Evolutionary conservation across 2,888 invertebrate genomes (phyloP), one percentile per base, ranked within the genome.

Genomic region (Aleiodes testaceus): DNA sequence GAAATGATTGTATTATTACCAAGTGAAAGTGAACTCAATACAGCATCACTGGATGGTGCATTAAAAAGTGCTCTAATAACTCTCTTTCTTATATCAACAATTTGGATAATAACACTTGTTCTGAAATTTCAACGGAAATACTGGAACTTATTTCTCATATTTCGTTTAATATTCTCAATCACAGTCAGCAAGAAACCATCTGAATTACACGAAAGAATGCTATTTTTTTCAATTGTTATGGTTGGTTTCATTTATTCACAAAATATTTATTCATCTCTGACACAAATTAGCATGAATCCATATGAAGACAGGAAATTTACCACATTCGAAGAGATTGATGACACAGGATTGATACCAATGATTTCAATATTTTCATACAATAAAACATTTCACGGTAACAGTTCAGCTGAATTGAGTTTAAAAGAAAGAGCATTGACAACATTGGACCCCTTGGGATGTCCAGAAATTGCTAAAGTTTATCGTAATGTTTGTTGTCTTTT

Each of bases 1-100:
- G 45, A 53, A 6, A 63, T 72, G 22, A 75, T 78, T 66, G 72
- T 77, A n/a, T 18, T 77, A 5, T 68, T 77, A 4, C 79, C 76
- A 16, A 64, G 75, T 11, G 14, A 67, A 6, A 50, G 55, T 7
- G 42, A 16, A 9, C 3, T 6, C n/a, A 14, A 12, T 50, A 36
- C 69, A 9, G 50, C 59, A 0, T 3, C 72, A 0, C 66, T 72
- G 0, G 7, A 14, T 0, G 59, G 14, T 2, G 52, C 50, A 4
- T 9, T 73, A 6, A 1, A 49, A 3, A 52, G 45, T 6, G 26
- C 66, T 6, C 5, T 73, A 0, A 49, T 73, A 5, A 70, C 65
- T n/a, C 11, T 52, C 7, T 11, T 14, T 7, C 72, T 73, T 6
- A 50, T 77, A 3, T 3, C 67, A 0, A 12, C 50, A 1, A 68